Base-by-base conservation (phyloP, 2,797 vertebrate species). In the Synanceia verrucosa region DNA sequence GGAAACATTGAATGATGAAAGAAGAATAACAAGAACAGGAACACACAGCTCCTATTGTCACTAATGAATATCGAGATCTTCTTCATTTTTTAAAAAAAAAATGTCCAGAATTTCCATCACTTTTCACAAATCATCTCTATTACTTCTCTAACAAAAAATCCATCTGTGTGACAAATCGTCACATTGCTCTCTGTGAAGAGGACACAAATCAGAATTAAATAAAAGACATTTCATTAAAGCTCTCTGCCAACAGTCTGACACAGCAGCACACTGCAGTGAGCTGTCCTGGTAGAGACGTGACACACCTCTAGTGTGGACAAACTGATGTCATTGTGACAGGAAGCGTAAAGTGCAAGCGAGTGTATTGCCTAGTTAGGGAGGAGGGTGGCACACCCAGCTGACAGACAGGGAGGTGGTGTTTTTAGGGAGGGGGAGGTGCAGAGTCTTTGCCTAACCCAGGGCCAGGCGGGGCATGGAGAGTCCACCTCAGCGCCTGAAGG, bases 341-440 rank as follows among this genome's bases (percentile, higher is more conserved):
- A 83, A 69, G 67, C 67, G 82, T 90, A 91, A 93, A 92, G 92
- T 93, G 92, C 92, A 79, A 89, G 91, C 80, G 4, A 82, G 73
- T 29, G 26, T 86, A 48, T 71, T 83, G 56, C 70, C 60, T 69
- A 31, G 47, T 59, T 28, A 28, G 48, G n/a, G 12, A 21, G 24
- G 44, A 13, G 43, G 11, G 18, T 34, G 56, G 46, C 19, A 65
- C 65, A 68, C 62, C 76, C 52, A 58, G 9, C 41, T 50, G 56
- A 60, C 66, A 67, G 61, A 65, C 66, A 3, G 52, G 9, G 18
- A 47, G 51, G 47, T n/a, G 18, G 29, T 9, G 58, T 28, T 28
- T 59, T 39, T 6, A 12, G 29, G 24, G 19, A n/a, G 1, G 37
- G 18, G 14, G 10, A 2, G 52, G 14, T 6, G 37, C 60, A 56